Evolutionary conservation across 2,888 invertebrate genomes (phyloP), one percentile per base, ranked within the genome.

Genomic region (Drosophila hamatofila): DNA sequence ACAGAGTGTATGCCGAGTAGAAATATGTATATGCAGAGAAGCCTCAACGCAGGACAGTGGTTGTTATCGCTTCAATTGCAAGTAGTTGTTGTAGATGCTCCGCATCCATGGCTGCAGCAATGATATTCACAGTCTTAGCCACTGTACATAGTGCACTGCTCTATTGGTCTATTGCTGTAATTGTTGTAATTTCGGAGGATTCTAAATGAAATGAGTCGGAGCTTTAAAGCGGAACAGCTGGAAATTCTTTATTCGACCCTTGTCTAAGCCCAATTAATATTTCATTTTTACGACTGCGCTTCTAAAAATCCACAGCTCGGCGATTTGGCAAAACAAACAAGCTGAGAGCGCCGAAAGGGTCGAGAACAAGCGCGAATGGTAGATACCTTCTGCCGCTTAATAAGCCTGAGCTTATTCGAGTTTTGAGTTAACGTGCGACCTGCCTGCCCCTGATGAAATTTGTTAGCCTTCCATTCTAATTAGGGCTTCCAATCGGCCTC

Each of bases 321-420:
- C 39, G 52, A 35, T 56, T 52, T 52, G 62, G 44, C 57, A 59
- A 63, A 66, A 71, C 66, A 65, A 57, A 67, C 70, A 25, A 72
- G 42, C 25, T 21, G 35, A 25, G 25, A 6, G n/a, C 16, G 16
- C 8, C 16, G 18, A 18, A 37, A n/a, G 37, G 35, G 44, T 12
- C 21, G 14, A 23, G 12, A 9, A 39, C 25, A 39, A 18, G 12
- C 12, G 12, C 41, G 44, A 78, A 72, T 74, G 55, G 71, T 44
- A 51, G 72, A 64, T 66, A 88, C 81, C 84, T 88, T 86, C 64
- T 62, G 59, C 64, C 54, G 63, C 81, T 67, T 83, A 86, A 83
- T 86, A 72, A 75, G 69, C 39, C 46, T 49, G 33, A 18, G 52
- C 55, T 42, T 25, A 52, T 48, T 66, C 55, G 61, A 42, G 30